phyloP scores from a whole-genome alignment of 2,888 invertebrate genomes.

The Thalpophila matura region DNA sequence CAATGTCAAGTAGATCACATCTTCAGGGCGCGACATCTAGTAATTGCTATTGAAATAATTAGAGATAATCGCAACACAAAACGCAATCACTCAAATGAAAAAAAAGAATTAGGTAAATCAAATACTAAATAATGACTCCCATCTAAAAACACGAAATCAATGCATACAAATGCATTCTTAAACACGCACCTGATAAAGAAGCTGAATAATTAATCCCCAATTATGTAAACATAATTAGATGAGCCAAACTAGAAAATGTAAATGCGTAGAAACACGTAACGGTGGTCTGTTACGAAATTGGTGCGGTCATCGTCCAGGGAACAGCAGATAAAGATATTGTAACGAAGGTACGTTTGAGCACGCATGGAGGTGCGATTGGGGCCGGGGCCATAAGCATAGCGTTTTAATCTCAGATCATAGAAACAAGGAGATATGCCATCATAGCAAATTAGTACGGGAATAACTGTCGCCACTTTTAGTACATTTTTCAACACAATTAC shows the following conservation, averaged over 20 bases:
- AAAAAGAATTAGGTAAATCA: no score
- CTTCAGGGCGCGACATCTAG: no score
- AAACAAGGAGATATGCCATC: no score
- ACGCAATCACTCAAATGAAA: not conserved
- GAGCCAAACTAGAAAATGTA: constrained; percentile 54
- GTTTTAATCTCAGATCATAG: no score
- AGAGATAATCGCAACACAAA: no score
- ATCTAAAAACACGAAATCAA: not conserved
- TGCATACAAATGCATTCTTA: constrained; percentile 6
- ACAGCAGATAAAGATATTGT: constrained; percentile 65
- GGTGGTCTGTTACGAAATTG: constrained; percentile 56
- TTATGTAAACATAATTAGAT: constrained; percentile 64
- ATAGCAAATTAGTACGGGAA: no score
- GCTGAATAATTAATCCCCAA: constrained; percentile 57
- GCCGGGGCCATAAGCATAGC: constrained; percentile 27
- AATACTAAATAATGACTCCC: not conserved
- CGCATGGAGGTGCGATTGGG: constrained; percentile 17
- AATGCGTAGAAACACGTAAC: constrained; percentile 59
- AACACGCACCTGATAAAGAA: constrained; percentile 34
- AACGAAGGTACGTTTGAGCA: constrained; percentile 47
- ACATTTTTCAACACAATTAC: no score
- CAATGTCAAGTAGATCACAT: no score
- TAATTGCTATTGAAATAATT: no score
- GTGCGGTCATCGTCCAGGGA: constrained; percentile 53
- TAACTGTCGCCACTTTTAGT: no score